Percentiles rank a stretch among this genome's conserved stretches.
phyloP scores from a whole-genome alignment of 2,113 vertebrate genomes.

The Ceyx margarethae region DNA sequence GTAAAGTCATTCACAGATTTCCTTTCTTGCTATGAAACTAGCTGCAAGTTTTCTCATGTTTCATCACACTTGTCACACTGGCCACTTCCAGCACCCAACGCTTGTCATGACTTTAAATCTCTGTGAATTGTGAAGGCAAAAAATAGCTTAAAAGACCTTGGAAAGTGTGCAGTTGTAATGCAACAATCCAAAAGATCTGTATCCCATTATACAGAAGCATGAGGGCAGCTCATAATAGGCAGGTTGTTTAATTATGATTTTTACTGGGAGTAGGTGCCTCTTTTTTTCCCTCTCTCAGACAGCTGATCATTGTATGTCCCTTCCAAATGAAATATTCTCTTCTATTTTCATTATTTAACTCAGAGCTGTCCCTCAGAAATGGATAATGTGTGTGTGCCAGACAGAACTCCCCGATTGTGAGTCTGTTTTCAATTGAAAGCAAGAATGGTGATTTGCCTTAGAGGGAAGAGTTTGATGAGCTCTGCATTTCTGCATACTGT shows the following conservation, averaged over 20 bases:
- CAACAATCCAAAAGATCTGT: background rate
- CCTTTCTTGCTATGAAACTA: background rate
- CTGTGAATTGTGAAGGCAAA: no score
- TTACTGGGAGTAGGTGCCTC: background rate
- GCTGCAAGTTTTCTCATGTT: background rate
- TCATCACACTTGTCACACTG: background rate
- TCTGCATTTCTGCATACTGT: background rate
- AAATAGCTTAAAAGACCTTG: background rate
- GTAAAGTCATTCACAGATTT: background rate
- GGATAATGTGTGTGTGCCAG: accelerated
- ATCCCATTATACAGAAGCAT: background rate
- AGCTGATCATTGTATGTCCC: background rate
- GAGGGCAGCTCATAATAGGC: background rate
- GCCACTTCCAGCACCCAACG: background rate
- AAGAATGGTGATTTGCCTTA: background rate
- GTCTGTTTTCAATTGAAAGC: background rate
- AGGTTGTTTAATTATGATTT: background rate
- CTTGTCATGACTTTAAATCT: background rate
- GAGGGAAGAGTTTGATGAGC: background rate
- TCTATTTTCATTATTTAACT: background rate
- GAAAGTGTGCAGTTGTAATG: accelerated
- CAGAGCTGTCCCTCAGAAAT: background rate
- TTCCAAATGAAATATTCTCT: background rate
- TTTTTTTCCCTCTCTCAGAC: background rate
- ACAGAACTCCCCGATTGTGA: background rate